phyloP scores from a whole-genome alignment of 2,888 invertebrate species.

The Brachypterus glaber region DNA sequence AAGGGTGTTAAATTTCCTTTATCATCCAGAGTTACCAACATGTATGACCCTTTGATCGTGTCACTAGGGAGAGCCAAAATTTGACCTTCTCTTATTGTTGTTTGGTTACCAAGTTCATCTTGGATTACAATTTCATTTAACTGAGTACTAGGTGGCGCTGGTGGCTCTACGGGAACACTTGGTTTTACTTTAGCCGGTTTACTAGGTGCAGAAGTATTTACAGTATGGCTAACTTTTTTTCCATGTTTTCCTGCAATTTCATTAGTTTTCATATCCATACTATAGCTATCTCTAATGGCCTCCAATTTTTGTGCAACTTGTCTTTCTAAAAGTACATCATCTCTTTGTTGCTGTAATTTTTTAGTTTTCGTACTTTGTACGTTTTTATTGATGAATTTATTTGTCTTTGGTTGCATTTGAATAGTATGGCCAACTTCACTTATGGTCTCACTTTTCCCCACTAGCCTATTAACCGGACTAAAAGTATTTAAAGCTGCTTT shows the following conservation, averaged over 20 bases:
- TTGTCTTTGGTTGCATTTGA: slow-evolving; percentile 9
- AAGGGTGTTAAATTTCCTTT: slow-evolving; percentile 61
- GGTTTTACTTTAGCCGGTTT: slow-evolving; percentile 9
- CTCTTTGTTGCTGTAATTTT: slow-evolving; percentile 33
- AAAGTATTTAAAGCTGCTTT: too few relatives aligned
- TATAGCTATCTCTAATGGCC: slow-evolving; percentile 36
- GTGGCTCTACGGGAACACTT: slow-evolving; percentile 9
- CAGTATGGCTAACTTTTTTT: slow-evolving; percentile 3
- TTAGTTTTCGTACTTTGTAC: slow-evolving; percentile 37
- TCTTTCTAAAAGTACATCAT: slow-evolving; percentile 33
- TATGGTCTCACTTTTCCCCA: background rate
- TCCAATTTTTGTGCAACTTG: slow-evolving; percentile 39
- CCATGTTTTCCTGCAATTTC: slow-evolving; percentile 15
- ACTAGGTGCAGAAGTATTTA: slow-evolving; percentile 9
- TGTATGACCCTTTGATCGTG: slow-evolving; percentile 62
- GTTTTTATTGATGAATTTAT: slow-evolving; percentile 10
- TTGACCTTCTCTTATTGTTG: slow-evolving; percentile 50
- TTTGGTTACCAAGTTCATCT: slow-evolving; percentile 39
- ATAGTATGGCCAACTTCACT: background rate
- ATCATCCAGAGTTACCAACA: slow-evolving; percentile 62
- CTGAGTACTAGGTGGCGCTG: slow-evolving; percentile 17
- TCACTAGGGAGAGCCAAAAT: slow-evolving; percentile 65
- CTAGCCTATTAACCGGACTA: background rate
- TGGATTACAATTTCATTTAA: slow-evolving; percentile 39
- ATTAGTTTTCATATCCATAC: slow-evolving; percentile 18